Conservation (phyloP, 1,140 invertebrate species). For the Neodiprion lecontei region DNA sequence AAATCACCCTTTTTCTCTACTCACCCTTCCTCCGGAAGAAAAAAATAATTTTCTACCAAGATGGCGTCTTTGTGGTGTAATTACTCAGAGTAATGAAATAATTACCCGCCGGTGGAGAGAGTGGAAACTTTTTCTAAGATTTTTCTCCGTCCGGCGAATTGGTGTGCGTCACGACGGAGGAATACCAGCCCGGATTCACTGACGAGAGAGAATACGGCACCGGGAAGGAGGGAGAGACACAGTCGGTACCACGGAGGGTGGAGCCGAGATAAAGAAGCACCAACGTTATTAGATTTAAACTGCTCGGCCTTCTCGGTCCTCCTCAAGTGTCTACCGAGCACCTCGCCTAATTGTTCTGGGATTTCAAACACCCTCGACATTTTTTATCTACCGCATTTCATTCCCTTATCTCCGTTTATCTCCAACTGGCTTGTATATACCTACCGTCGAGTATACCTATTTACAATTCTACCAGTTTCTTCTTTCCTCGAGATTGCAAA, state of each 20-base stretch:
- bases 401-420: slow-evolving; percentile 2
- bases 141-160: background rate
- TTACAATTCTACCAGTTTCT: background rate
- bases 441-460: background rate
- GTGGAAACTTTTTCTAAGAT: slow-evolving; percentile 5
- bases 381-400: background rate
- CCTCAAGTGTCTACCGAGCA: background rate
- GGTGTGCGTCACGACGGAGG: background rate
- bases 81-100: slow-evolving; percentile 4
- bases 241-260: background rate
- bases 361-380: background rate
- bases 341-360: slow-evolving; percentile 4
- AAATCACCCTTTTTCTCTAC: too few relatives aligned
- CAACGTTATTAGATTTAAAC: slow-evolving; percentile 7
- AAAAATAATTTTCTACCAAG: background rate
- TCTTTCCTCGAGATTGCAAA: background rate
- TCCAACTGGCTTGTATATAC: background rate
- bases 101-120: background rate
- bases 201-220: too few relatives aligned
- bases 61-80: background rate
- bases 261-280: slow-evolving; percentile 5
- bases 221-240: background rate
- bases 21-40: too few relatives aligned
- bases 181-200: too few relatives aligned
- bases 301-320: slow-evolving; percentile 4